phyloP scores from a whole-genome alignment of 2,113 vertebrate species.

The Gymnobelideus leadbeateri region DNA sequence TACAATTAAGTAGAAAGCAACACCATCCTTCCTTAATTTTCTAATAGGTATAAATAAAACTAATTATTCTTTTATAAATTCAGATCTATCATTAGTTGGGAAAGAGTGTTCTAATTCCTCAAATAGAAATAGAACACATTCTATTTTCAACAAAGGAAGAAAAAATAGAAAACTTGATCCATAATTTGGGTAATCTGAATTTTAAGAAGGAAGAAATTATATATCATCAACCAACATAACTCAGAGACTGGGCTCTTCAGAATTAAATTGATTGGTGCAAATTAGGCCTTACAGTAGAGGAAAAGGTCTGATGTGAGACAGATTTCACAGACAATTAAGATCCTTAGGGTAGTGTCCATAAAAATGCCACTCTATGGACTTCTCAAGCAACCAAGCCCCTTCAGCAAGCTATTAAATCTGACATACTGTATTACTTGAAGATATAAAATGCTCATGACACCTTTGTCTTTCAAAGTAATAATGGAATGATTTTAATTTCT shows the following conservation, averaged over 20 bases:
- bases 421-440: not conserved
- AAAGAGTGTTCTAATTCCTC: constrained; percentile 27
- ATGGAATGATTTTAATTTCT: constrained; percentile 17
- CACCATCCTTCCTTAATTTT: constrained; percentile 56
- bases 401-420: constrained; percentile 30
- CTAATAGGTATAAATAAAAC: constrained; percentile 57
- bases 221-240: not conserved
- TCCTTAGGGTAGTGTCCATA: not conserved
- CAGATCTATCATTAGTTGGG: constrained; percentile 36
- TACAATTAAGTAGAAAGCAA: constrained; percentile 44
- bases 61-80: not conserved
- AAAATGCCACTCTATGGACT: not conserved
- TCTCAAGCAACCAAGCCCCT: constrained; percentile 8
- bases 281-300: not conserved
- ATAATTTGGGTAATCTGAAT: not conserved
- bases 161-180: not conserved
- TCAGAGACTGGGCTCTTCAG: not conserved
- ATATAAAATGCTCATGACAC: not conserved
- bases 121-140: not conserved
- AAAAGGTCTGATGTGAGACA: constrained; percentile 8
- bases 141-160: not conserved
- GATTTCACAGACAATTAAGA: not conserved
- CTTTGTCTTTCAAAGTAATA: constrained; percentile 52
- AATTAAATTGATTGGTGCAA: constrained; percentile 12
- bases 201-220: constrained; percentile 39